A percentile compares a stretch with the other conserved stretches of the same genome.
Conservation (phyloP, 2,797 vertebrate genomes). For the Sebastes iracundus region DNA sequence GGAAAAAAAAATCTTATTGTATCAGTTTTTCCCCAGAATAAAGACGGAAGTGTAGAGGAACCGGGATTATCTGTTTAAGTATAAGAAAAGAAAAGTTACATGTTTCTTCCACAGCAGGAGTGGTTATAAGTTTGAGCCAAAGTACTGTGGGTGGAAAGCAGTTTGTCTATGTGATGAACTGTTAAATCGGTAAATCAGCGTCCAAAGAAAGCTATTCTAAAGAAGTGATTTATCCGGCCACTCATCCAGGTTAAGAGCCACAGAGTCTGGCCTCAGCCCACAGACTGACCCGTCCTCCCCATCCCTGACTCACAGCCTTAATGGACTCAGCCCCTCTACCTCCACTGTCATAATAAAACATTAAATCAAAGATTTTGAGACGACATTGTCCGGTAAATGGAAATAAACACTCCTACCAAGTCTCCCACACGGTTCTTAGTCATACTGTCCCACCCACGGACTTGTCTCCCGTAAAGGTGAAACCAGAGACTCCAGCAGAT, state of each 20-base stretch:
- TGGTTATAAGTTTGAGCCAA: slow-evolving; percentile 27
- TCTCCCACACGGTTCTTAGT: slow-evolving; percentile 63
- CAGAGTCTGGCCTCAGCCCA: slow-evolving; percentile 56
- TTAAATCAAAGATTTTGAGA: slow-evolving; percentile 56
- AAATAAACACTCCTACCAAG: slow-evolving; percentile 59
- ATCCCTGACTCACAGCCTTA: slow-evolving; percentile 64
- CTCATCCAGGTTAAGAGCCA: slow-evolving; percentile 61
- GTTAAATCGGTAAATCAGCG: slow-evolving; percentile 45
- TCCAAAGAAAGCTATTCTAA: slow-evolving; percentile 49
- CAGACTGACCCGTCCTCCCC: slow-evolving; percentile 50
- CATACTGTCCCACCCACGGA: slow-evolving; percentile 63
- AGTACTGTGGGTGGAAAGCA: slow-evolving; percentile 39
- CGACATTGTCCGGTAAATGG: slow-evolving; percentile 53
- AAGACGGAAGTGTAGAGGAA: not conserved
- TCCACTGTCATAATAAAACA: slow-evolving; percentile 62
- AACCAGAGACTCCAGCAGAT: slow-evolving; percentile 47
- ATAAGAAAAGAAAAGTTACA: not conserved
- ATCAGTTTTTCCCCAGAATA: not conserved
- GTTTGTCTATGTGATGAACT: slow-evolving; percentile 49
- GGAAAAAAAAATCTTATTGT: slow-evolving; percentile 8
- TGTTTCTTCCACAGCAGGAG: slow-evolving; percentile 21
- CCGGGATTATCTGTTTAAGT: not conserved
- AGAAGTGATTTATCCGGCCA: slow-evolving; percentile 30
- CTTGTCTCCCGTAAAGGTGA: slow-evolving; percentile 55
- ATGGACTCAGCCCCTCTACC: slow-evolving; percentile 52